phyloP scores from a whole-genome alignment of 2,797 vertebrate species.

The Thripadectes ignobilis region DNA sequence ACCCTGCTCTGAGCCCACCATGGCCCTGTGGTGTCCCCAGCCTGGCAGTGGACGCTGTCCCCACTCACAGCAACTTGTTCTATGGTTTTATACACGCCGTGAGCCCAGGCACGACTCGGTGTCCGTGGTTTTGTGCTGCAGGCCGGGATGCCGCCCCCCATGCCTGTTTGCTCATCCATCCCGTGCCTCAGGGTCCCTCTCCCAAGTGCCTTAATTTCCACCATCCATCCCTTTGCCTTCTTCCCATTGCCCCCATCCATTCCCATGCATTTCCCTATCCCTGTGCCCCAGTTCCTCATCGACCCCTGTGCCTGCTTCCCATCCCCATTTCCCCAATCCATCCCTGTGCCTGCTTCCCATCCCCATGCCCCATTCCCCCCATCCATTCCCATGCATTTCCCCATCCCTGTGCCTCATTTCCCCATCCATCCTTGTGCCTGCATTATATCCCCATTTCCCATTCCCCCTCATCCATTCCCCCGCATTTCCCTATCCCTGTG shows the following conservation, averaged over 20 bases:
- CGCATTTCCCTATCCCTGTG: too few relatives aligned
- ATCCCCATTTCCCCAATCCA: background rate
- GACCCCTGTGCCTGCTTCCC: background rate
- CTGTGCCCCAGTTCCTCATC: background rate
- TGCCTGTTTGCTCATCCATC: too few relatives aligned
- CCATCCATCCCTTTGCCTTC: background rate
- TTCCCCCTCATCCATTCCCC: background rate
- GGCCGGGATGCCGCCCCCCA: background rate
- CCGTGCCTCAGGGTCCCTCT: background rate
- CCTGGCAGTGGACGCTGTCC: too few relatives aligned
- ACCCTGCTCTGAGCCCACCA: constrained; percentile 84
- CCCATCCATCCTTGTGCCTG: background rate
- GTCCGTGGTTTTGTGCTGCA: background rate
- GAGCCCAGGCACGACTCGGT: background rate
- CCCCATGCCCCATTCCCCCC: background rate
- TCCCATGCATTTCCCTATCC: background rate
- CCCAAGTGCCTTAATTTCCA: background rate
- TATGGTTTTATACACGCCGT: background rate
- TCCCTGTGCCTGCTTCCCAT: background rate
- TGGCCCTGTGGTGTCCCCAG: background rate
- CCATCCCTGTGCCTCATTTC: background rate
- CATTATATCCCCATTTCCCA: background rate
- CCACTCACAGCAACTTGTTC: background rate
- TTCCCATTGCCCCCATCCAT: background rate
- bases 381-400: too few relatives aligned